Evolutionary conservation across 2,888 invertebrate genomes (phyloP).

Genomic region (Julus scandinavius): DNA sequence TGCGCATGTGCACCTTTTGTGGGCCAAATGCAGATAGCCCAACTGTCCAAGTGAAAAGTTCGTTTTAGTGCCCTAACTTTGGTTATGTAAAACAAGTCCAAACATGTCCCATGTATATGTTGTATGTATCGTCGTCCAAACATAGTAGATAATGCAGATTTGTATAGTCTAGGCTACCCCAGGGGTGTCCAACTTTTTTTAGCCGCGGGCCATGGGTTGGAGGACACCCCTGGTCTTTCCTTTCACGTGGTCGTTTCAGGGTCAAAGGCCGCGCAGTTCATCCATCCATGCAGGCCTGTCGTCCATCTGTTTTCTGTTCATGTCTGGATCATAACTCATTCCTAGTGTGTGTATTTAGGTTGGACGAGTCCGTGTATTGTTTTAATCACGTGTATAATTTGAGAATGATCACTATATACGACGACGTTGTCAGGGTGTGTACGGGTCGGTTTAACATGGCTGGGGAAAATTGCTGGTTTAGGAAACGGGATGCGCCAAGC

Average conservation of each 20-base stretch:
- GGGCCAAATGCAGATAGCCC: too few species aligned
- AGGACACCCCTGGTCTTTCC: too few species aligned
- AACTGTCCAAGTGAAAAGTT: too few species aligned
- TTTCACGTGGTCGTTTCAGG: not conserved
- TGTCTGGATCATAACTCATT: not conserved
- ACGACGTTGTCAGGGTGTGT: not conserved
- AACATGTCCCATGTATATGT: too few species aligned
- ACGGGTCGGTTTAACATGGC: not conserved
- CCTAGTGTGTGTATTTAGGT: not conserved
- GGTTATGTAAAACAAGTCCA: too few species aligned
- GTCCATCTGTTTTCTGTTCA: constrained; percentile 40
- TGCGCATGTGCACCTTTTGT: too few species aligned
- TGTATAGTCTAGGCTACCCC: too few species aligned
- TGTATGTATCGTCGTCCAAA: too few species aligned
- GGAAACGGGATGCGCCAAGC: constrained; percentile 6
- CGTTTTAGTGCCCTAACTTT: too few species aligned
- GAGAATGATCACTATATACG: not conserved
- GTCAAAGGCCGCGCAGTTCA: not conserved
- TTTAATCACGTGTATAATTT: constrained; percentile 1
- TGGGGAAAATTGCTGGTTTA: not conserved
- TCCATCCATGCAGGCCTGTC: not conserved
- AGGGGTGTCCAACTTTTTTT: too few species aligned
- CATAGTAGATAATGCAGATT: too few species aligned
- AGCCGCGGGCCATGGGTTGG: too few species aligned
- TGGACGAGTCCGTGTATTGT: not conserved